Percentiles rank a stretch among this genome's conserved stretches.
Conservation (phyloP, 2,797 vertebrate species). For the Chrysocyon brachyurus region DNA sequence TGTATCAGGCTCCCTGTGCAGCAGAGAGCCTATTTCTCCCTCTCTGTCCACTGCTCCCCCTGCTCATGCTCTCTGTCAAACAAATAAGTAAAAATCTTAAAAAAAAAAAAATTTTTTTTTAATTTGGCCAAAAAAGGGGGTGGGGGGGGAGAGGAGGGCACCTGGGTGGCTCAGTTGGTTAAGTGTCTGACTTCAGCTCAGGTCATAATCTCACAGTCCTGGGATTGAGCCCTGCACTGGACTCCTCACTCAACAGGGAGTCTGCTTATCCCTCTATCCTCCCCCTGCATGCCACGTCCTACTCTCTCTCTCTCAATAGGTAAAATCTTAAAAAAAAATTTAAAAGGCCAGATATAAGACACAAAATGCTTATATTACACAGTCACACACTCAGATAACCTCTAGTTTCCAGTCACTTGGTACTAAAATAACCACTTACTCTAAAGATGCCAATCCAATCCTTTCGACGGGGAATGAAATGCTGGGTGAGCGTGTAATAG, state of each 20-base stretch:
- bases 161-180: background rate
- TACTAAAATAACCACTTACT: slow-evolving; percentile 86
- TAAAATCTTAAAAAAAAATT: background rate
- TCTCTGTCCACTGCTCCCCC: background rate
- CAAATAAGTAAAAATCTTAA: too few relatives aligned
- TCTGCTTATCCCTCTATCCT: background rate
- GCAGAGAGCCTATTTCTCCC: background rate
- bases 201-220: background rate
- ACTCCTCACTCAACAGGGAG: background rate
- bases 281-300: background rate
- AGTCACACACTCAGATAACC: background rate
- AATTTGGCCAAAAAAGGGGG: too few relatives aligned
- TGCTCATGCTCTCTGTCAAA: too few relatives aligned
- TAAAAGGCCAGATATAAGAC: background rate
- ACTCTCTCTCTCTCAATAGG: background rate
- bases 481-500: slow-evolving; percentile 88
- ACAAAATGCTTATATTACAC: background rate
- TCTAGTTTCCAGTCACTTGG: background rate
- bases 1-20: background rate
- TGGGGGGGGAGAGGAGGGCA: too few relatives aligned
- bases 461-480: slow-evolving; percentile 87
- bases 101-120: too few relatives aligned
- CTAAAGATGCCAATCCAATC: slow-evolving; percentile 98
- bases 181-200: background rate
- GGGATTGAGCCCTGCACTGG: background rate